phyloP scores from a whole-genome alignment of 2,113 vertebrate genomes.

The Mustela nigripes region DNA sequence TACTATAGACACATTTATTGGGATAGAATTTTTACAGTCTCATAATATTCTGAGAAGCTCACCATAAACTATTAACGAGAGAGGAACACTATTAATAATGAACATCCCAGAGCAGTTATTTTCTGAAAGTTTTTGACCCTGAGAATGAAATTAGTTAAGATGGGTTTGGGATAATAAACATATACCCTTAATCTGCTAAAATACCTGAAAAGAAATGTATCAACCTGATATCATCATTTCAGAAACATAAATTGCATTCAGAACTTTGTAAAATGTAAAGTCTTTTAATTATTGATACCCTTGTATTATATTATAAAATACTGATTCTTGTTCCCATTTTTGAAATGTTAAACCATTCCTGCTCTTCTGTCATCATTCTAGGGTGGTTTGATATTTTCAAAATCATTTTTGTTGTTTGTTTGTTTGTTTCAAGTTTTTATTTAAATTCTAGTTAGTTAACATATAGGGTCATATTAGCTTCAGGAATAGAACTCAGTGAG shows the following conservation, averaged over 20 bases:
- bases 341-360: neutral
- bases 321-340: conserved; percentile 66
- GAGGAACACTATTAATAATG: conserved; percentile 84
- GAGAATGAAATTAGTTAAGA: conserved; percentile 63
- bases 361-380: neutral
- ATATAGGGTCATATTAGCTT: neutral
- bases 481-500: neutral
- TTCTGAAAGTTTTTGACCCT: conserved; percentile 80
- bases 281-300: conserved; percentile 76
- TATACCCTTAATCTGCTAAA: conserved; percentile 57
- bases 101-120: conserved; percentile 73
- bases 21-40: conserved; percentile 87
- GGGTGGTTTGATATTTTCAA: neutral
- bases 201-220: conserved; percentile 53
- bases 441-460: neutral
- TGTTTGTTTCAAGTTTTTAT: neutral
- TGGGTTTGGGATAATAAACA: conserved; percentile 68
- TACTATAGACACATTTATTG: conserved; percentile 86
- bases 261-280: conserved; percentile 52
- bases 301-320: conserved; percentile 66
- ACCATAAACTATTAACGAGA: conserved; percentile 85
- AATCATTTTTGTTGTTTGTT: neutral
- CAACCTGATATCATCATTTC: neutral
- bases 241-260: conserved; percentile 51
- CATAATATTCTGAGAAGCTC: conserved; percentile 84